Percentiles rank a stretch among this genome's conserved stretches.
phyloP scores from a whole-genome alignment of 2,797 vertebrate genomes.

The Spatula versicolor region DNA sequence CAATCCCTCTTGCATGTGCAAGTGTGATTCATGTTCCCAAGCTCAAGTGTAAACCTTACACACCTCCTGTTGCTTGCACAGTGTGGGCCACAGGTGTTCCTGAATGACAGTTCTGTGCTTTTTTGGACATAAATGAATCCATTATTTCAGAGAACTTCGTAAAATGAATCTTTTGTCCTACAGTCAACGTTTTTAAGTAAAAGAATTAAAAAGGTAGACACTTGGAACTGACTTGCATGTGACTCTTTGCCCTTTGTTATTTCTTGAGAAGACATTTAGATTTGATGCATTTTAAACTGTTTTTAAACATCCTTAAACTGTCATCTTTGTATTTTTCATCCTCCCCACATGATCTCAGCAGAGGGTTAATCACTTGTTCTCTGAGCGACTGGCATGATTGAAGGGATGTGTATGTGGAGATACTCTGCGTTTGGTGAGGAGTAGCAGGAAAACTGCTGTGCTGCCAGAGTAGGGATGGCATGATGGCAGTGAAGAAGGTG shows the following conservation, averaged over 20 bases:
- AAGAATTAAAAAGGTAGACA: not conserved
- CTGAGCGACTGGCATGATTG: not conserved
- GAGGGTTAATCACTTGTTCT: not conserved
- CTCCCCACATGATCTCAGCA: not conserved
- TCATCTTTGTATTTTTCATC: not conserved
- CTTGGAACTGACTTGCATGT: not conserved
- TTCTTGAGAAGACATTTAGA: not conserved
- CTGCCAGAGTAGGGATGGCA: not conserved
- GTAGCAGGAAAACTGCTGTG: not conserved
- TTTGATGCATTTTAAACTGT: not conserved
- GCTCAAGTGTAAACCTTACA: not conserved
- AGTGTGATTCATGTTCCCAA: not conserved
- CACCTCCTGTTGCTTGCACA: not conserved
- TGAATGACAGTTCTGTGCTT: not conserved
- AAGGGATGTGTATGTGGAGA: not conserved
- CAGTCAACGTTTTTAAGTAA: not conserved
- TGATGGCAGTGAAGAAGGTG: not conserved
- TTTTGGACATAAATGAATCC: not conserved
- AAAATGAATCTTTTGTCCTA: not conserved
- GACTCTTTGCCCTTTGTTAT: not conserved
- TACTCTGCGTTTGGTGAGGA: not conserved
- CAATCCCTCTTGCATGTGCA: not conserved
- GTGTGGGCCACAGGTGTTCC: not conserved
- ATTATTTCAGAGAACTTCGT: not conserved
- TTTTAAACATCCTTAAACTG: not conserved